Percentiles rank a stretch among this genome's conserved stretches.
Evolutionary conservation across 2,797 vertebrate genomes (phyloP).

Genomic region (Sparus aurata): DNA sequence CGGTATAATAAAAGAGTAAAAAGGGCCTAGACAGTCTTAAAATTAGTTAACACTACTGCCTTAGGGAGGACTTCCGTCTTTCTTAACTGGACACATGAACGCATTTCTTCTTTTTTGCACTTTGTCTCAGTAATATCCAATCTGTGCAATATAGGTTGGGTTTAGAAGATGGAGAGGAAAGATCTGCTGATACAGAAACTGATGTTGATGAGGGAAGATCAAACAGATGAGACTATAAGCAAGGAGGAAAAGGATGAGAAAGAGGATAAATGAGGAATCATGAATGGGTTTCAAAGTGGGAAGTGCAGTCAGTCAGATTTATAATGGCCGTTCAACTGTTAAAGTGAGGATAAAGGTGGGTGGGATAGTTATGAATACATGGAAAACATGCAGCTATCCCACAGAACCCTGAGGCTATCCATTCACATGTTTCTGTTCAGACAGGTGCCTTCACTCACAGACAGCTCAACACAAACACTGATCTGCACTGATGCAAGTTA

Average conservation of each 20-base stretch:
- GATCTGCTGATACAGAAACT: slow-evolving; percentile 7
- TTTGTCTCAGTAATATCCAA: slow-evolving; percentile 8
- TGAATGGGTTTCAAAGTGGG: background rate
- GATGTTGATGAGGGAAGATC: slow-evolving; percentile 16
- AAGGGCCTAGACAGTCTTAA: slow-evolving; percentile 1
- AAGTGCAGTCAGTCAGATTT: background rate
- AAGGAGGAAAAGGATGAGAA: background rate
- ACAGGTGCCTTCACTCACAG: background rate
- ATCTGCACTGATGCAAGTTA: too few species aligned
- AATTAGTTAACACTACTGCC: slow-evolving; percentile 6
- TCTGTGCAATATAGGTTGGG: background rate
- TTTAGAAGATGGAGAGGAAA: background rate
- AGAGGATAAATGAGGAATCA: background rate
- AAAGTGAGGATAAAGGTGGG: background rate
- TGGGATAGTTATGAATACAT: background rate
- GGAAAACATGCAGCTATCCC: background rate
- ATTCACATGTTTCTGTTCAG: background rate
- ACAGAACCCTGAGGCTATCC: background rate
- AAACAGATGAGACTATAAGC: background rate
- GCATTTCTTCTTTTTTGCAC: background rate
- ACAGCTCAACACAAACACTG: too few species aligned
- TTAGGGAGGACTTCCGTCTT: slow-evolving; percentile 18
- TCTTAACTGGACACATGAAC: slow-evolving; percentile 16
- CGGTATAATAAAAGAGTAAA: background rate
- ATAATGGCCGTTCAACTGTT: background rate